Evolutionary conservation across 2,888 invertebrate species (phyloP).

Genomic region (Noctua pronuba): DNA sequence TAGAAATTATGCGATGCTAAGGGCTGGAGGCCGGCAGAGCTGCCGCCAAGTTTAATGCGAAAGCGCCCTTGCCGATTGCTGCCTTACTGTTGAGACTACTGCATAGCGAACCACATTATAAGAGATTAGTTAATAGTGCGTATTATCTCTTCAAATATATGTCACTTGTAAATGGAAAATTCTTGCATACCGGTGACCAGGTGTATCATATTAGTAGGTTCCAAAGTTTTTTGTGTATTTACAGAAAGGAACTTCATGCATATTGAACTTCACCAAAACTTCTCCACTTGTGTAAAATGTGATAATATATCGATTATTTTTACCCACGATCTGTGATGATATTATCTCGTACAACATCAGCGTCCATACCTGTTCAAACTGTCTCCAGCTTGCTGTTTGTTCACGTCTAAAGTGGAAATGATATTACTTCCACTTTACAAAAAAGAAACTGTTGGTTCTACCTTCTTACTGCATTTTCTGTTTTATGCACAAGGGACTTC

Average conservation of each 20-base stretch:
- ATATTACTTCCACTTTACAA: not conserved
- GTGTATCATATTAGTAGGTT: no score
- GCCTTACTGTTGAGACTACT: constrained; percentile 96
- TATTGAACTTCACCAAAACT: no score
- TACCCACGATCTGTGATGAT: not conserved
- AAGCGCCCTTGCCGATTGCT: constrained; percentile 94
- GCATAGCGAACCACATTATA: constrained; percentile 96
- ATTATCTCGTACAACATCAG: not conserved
- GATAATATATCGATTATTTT: no score
- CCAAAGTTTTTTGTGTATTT: no score
- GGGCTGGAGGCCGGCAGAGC: constrained; percentile 92
- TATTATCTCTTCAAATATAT: constrained; percentile 7
- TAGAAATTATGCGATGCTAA: constrained; percentile 94
- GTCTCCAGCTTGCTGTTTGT: not conserved
- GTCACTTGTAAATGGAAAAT: not conserved
- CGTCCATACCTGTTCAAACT: not conserved
- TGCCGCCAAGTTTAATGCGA: constrained; percentile 88
- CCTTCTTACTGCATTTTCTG: not conserved
- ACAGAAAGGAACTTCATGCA: no score
- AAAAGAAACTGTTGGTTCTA: no score
- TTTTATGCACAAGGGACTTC: no score
- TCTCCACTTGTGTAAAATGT: no score
- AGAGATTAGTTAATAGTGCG: no score
- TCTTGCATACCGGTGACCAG: no score
- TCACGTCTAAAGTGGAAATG: not conserved